These are phyloP conservation scores for Cydia strobilella DNA, from an alignment of 1,140 invertebrate species.

Conservation along the genomic window DNA sequence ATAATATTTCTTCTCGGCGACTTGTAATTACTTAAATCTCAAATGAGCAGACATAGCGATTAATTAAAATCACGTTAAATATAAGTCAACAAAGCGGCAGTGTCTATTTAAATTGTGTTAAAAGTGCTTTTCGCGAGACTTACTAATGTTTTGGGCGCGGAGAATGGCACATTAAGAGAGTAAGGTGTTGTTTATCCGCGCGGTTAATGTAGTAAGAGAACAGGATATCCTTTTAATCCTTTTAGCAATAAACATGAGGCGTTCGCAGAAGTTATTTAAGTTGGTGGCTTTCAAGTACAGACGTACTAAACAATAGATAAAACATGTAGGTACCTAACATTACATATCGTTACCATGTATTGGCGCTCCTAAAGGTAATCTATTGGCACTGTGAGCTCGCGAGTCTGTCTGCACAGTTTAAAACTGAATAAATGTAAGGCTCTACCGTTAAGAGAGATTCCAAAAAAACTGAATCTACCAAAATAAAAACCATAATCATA, in stretches of 20 bases:
- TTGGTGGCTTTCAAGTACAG: slow-evolving; percentile 34
- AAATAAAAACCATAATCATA: too few relatives aligned
- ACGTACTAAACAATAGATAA: background rate
- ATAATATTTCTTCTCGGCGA: slow-evolving; percentile 50
- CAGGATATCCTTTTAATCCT: slow-evolving; percentile 58
- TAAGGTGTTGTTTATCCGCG: slow-evolving; percentile 50
- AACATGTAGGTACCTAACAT: too few relatives aligned
- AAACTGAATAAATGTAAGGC: too few relatives aligned
- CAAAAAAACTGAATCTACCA: too few relatives aligned
- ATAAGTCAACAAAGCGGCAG: slow-evolving; percentile 42
- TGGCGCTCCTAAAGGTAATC: too few relatives aligned
- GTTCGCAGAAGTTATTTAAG: slow-evolving; percentile 39
- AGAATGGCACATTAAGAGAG: slow-evolving; percentile 50
- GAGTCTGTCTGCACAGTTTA: too few relatives aligned
- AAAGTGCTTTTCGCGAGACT: slow-evolving; percentile 37
- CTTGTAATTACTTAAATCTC: slow-evolving; percentile 48
- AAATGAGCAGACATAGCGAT: slow-evolving; percentile 46
- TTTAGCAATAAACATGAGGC: slow-evolving; percentile 54
- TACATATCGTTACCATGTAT: too few relatives aligned
- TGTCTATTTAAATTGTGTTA: slow-evolving; percentile 40
- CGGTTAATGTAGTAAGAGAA: slow-evolving; percentile 56
- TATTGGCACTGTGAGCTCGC: too few relatives aligned
- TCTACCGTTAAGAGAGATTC: too few relatives aligned
- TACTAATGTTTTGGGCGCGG: slow-evolving; percentile 40
- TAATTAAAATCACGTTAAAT: slow-evolving; percentile 55